Percentiles rank a stretch among this genome's conserved stretches.
Evolutionary conservation across 2,113 vertebrate genomes (phyloP).

Genomic region (Vulpes lagopus): DNA sequence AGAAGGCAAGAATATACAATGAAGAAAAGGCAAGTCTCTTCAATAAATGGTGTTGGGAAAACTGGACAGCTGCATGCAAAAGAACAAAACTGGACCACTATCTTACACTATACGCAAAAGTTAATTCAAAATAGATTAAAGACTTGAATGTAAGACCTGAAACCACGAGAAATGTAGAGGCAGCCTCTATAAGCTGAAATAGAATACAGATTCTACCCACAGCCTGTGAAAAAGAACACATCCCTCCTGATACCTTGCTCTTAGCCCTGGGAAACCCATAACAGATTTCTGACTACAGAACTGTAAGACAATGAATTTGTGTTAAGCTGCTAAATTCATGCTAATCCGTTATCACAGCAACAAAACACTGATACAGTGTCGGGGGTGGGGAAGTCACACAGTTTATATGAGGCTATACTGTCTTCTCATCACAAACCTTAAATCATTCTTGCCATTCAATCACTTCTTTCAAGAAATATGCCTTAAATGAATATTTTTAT

Average conservation of each 20-base stretch:
- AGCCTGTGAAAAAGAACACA: neutral
- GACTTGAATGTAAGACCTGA: neutral
- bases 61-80: neutral
- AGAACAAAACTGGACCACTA: neutral
- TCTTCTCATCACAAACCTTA: neutral
- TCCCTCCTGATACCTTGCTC: too few species aligned
- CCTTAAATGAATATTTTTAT: neutral
- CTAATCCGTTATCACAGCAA: neutral
- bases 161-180: neutral
- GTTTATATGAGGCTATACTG: neutral
- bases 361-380: neutral
- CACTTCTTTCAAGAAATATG: neutral
- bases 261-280: neutral
- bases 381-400: neutral
- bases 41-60: neutral
- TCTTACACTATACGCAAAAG: neutral
- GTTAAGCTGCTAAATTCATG: neutral
- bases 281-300: neutral
- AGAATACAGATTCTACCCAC: neutral
- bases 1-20: neutral
- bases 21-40: neutral
- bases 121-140: neutral
- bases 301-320: neutral
- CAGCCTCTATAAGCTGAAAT: neutral
- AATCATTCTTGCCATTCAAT: neutral